A percentile compares a stretch with the other conserved stretches of the same genome.
Evolutionary conservation across 2,888 invertebrate species (phyloP).

Genomic region (Drosophila basisetae): DNA sequence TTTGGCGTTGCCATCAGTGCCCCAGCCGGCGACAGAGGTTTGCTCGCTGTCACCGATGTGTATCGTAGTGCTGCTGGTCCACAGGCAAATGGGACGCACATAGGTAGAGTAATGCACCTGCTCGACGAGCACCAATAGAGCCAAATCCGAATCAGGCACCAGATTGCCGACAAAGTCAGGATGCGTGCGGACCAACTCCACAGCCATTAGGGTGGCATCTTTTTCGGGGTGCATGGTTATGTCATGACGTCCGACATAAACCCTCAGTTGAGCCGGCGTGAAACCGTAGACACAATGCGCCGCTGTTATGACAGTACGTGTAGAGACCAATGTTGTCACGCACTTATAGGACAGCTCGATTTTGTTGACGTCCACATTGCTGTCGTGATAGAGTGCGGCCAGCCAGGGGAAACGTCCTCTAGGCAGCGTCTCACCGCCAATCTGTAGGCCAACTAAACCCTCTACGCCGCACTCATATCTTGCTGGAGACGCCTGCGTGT

Average conservation of each 20-base stretch:
- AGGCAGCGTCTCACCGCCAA: constrained; percentile 64
- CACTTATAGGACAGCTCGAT: constrained; percentile 82
- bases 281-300: constrained; percentile 83
- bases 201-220: constrained; percentile 67
- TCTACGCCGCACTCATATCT: constrained; percentile 69
- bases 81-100: constrained; percentile 82
- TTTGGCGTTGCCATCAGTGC: constrained; percentile 74
- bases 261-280: constrained; percentile 43
- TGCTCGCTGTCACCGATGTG: constrained; percentile 79
- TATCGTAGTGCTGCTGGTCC: constrained; percentile 72
- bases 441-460: constrained; percentile 56
- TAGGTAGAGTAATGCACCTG: constrained; percentile 43
- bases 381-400: constrained; percentile 52
- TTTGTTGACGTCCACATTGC: constrained; percentile 41
- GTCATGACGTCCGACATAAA: constrained; percentile 84
- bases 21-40: constrained; percentile 87
- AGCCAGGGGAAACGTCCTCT: constrained; percentile 82
- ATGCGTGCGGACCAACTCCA: constrained; percentile 79
- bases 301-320: constrained; percentile 76
- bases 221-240: constrained; percentile 64
- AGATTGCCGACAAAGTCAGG: constrained; percentile 82
- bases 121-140: constrained; percentile 45
- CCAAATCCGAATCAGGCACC: constrained; percentile 62
- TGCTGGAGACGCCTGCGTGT: constrained; percentile 3
- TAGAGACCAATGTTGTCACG: constrained; percentile 71